phyloP scores from a whole-genome alignment of 1,140 invertebrate species.

The Diachasma alloeum region DNA sequence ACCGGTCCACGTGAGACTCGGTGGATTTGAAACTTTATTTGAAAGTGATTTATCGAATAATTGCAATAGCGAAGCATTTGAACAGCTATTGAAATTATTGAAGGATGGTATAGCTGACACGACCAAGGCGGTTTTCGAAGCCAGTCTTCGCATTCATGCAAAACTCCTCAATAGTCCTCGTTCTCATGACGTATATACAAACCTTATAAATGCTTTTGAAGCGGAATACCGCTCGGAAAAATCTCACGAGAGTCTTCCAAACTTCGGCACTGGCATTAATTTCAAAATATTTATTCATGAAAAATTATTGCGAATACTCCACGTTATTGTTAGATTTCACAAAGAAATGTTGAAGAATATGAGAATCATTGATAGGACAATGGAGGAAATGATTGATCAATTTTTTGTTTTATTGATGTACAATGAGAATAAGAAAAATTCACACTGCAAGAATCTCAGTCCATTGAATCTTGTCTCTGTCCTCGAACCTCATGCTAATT shows the following conservation, averaged over 20 bases:
- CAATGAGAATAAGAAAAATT: constrained; percentile 29
- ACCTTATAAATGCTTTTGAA: constrained; percentile 50
- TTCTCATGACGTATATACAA: constrained; percentile 44
- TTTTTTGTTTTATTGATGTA: constrained; percentile 53
- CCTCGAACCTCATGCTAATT: constrained; percentile 55
- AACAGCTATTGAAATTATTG: constrained; percentile 47
- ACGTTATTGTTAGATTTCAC: constrained; percentile 52
- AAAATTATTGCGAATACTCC: constrained; percentile 54
- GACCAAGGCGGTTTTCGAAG: constrained; percentile 57
- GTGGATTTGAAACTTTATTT: constrained; percentile 56
- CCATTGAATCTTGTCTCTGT: constrained; percentile 53
- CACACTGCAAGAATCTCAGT: constrained; percentile 42
- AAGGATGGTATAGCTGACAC: constrained; percentile 51
- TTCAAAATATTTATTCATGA: constrained; percentile 60
- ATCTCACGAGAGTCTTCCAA: constrained; percentile 50
- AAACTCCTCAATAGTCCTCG: constrained; percentile 47
- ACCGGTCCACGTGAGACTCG: constrained; percentile 57
- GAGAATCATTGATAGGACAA: constrained; percentile 45
- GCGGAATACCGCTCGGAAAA: constrained; percentile 48
- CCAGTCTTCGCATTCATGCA: constrained; percentile 53
- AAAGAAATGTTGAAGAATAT: constrained; percentile 52
- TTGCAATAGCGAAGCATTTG: constrained; percentile 44
- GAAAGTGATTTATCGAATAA: constrained; percentile 49
- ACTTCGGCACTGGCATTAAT: constrained; percentile 53
- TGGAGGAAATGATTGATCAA: constrained; percentile 57